Conservation (phyloP, 2,888 invertebrate genomes). For the Drosophila lutescens region DNA sequence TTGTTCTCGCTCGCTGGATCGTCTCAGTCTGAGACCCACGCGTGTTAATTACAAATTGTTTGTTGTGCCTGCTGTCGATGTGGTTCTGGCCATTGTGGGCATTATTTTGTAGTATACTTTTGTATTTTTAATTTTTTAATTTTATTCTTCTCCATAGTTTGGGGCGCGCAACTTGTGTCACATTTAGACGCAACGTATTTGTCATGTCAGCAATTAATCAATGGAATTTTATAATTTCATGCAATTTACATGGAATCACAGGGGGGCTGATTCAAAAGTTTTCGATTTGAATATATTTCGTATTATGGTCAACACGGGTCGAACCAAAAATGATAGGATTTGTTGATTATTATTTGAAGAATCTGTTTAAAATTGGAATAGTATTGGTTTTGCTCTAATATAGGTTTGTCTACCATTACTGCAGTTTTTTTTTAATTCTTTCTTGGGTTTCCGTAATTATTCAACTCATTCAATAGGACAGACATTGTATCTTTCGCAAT, state of each 20-base stretch:
- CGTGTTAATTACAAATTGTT: constrained; percentile 80
- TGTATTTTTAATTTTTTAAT: constrained; percentile 16
- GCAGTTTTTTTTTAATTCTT: constrained; percentile 13
- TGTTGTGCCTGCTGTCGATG: constrained; percentile 63
- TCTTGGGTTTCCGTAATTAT: constrained; percentile 12
- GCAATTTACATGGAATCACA: constrained; percentile 32
- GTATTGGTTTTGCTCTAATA: too few relatives aligned
- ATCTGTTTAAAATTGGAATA: too few relatives aligned
- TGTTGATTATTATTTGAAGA: too few relatives aligned
- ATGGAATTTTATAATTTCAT: constrained; percentile 55
- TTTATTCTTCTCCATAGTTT: constrained; percentile 26
- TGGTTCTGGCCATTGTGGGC: constrained; percentile 71
- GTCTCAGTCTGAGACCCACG: constrained; percentile 65
- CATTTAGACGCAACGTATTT: constrained; percentile 76
- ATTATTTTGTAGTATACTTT: constrained; percentile 48
- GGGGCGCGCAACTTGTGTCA: constrained; percentile 61
- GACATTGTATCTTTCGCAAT: constrained; percentile 46
- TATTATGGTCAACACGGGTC: not conserved
- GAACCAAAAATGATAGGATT: not conserved
- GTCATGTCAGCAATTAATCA: constrained; percentile 79
- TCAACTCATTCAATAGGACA: constrained; percentile 30
- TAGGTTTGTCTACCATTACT: constrained; percentile 12
- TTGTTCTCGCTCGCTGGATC: constrained; percentile 33
- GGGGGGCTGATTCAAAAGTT: constrained; percentile 7
- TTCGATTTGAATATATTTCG: not conserved